phyloP scores from a whole-genome alignment of 2,888 invertebrate species.

The Drosophila rellima region DNA sequence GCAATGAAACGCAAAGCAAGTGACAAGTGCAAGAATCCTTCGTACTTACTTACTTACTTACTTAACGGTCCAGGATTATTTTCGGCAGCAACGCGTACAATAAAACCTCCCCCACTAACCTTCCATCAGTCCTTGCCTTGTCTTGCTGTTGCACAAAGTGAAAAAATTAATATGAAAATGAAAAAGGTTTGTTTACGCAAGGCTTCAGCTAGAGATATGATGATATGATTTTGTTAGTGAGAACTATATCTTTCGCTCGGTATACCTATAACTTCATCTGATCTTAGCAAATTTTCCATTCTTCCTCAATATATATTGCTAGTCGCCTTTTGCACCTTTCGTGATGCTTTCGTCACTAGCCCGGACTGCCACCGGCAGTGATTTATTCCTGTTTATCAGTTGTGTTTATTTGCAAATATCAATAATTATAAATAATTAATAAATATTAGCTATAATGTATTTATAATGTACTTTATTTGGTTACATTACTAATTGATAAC shows the following conservation, averaged over 20 bases:
- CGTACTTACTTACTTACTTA: conserved; percentile 56
- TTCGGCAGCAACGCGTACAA: conserved; percentile 46
- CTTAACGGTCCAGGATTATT: conserved; percentile 52
- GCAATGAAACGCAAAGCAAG: conserved; percentile 37
- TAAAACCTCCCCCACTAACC: conserved; percentile 22
- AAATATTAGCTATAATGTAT: background rate
- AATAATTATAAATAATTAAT: background rate
- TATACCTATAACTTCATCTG: no score
- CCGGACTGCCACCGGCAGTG: no score
- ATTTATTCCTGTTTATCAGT: background rate
- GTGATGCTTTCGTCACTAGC: no score
- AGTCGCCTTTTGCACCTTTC: no score
- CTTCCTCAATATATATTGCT: no score
- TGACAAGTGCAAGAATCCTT: conserved; percentile 69
- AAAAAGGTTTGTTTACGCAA: conserved; percentile 33
- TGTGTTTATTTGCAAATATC: background rate
- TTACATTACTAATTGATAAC: background rate
- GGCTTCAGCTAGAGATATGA: conserved; percentile 19
- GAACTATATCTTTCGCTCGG: no score
- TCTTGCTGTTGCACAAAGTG: conserved; percentile 9
- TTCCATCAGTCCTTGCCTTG: background rate
- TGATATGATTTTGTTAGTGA: no score
- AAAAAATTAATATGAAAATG: conserved; percentile 34
- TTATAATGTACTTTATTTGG: background rate
- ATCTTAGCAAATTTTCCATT: no score